Conservation (phyloP, 2,888 invertebrate genomes). For the Macrosiphum euphorbiae region DNA sequence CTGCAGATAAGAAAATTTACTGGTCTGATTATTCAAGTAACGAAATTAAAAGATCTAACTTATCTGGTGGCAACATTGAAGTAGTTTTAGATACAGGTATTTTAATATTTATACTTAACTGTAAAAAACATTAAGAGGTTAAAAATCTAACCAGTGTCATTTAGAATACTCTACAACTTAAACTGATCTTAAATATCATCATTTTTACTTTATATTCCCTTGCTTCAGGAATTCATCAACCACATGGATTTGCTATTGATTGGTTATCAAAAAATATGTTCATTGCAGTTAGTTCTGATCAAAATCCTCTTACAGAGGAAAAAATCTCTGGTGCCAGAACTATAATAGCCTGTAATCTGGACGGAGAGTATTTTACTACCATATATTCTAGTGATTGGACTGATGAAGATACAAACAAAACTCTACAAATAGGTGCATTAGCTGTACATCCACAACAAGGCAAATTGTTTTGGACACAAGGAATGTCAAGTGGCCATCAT, state of each 20-base stretch:
- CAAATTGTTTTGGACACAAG: slow-evolving; percentile 75
- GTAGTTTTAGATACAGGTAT: slow-evolving; percentile 82
- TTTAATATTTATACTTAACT: not conserved
- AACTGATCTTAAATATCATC: not conserved
- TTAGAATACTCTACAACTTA: not conserved
- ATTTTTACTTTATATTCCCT: not conserved
- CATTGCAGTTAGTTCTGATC: slow-evolving; percentile 70
- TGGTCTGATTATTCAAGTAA: slow-evolving; percentile 84
- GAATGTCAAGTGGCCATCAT: slow-evolving; percentile 70
- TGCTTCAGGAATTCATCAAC: slow-evolving; percentile 72
- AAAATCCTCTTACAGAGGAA: slow-evolving; percentile 35
- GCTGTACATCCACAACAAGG: slow-evolving; percentile 79
- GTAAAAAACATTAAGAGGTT: not conserved
- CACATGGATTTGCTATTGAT: slow-evolving; percentile 84
- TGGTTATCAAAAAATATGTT: slow-evolving; percentile 84
- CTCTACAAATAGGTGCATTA: slow-evolving; percentile 74
- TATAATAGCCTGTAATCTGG: slow-evolving; percentile 80
- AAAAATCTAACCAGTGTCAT: not conserved
- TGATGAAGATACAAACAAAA: slow-evolving; percentile 55
- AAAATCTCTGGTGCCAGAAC: slow-evolving; percentile 53
- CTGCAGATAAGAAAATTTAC: slow-evolving; percentile 78
- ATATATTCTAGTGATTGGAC: slow-evolving; percentile 69
- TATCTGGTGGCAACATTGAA: slow-evolving; percentile 79
- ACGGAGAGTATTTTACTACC: slow-evolving; percentile 79
- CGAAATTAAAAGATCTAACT: slow-evolving; percentile 80